Evolutionary conservation across 2,888 invertebrate species (phyloP), one percentile per base, ranked within the genome.

Genomic region (Drosophila multiciliata): DNA sequence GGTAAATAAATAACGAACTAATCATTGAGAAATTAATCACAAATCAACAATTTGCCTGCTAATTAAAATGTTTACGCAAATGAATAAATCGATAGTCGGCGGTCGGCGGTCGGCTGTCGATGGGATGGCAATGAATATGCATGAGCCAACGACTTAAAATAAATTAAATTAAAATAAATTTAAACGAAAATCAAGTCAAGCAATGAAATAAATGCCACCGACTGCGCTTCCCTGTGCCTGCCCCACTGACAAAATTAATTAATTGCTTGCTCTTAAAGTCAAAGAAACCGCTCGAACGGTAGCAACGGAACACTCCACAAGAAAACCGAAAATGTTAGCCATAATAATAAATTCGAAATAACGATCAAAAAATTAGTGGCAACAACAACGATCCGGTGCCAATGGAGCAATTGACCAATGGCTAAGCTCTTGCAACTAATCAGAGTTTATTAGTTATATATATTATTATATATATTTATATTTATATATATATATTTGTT

Each of bases 11-110:
- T 89, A 78, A 85, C 66, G 42, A 62, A 64, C 80, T 86, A 88
- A 87, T 90, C 82, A 83, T 75, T 66, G 61, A 62, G 57, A 76
- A 76, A 86, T 90, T 81, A 83, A 86, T 88, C 80, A 82, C 73
- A 88, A 74, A 73, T 66, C 65, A 71, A 75, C 59, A 72, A 65
- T 62, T 82, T 65, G 78, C 48, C 66, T 63, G 80, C 69, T 83
- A 90, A 87, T 90, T 83, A 86, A 88, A 89, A 90, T 87, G 90
- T 90, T 87, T 88, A 90, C 74, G 80, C 72, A 84, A 76, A 82
- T 82, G 75, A 82, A 73, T 74, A 78, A 70, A 62, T 68, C 49
- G 74, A 53, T 59, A 45, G 45, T 12, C 7, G 20, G 20, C 45
- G 20, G 45, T 12, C 7, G 12, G 20, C 45, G 20, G 45, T 12